Base-by-base conservation (phyloP, 2,888 invertebrate species). In the Apamea monoglypha region DNA sequence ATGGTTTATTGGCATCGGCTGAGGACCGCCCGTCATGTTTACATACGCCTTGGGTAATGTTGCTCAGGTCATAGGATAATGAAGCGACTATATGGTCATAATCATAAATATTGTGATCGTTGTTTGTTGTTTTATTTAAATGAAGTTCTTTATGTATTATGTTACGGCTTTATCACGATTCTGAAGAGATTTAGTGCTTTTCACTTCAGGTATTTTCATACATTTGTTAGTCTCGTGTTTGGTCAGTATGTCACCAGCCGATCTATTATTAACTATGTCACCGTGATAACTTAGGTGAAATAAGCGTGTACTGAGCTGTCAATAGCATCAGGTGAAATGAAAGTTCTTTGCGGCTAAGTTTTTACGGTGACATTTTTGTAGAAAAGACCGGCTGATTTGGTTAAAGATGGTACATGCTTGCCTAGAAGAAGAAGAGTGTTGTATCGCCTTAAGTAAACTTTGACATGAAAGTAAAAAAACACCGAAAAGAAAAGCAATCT, bases 1-100 rank as follows among this genome's bases (percentile, higher is more conserved):
- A 94, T 93, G 91, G 91, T 92, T 91, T 93, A 94, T 93, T 93
- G 92, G 91, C 87, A 91, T 89, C 84, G 81, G 83, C 84, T 86
- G 83, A 81, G 85, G 87, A 89, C 89, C 88, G 91, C 91, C 93
- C 92, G 89, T 82, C 78, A 88, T 93, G 93, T 94, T 92, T 92
- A 90, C 90, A 90, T 87, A 87, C 85, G 89, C 85, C 90, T 93
- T 93, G 90, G 89, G 92, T 91, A 93, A 93, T 91, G 82, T 77
- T 88, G 89, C 84, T 81, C 87, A 89, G 92, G 92, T 91, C 90
- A 91, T 84, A 85, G 81, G 85, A 89, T 92, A 91, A 90, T 92
- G 89, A 75, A 84, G 74, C 73, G 56, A 78, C 82, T 82, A 72
- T 76, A 56, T 44, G 71, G 14, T 83, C 70, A 63, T 82, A 77